Conservation (phyloP, 2,113 vertebrate species). For the Erythrocebus patas region DNA sequence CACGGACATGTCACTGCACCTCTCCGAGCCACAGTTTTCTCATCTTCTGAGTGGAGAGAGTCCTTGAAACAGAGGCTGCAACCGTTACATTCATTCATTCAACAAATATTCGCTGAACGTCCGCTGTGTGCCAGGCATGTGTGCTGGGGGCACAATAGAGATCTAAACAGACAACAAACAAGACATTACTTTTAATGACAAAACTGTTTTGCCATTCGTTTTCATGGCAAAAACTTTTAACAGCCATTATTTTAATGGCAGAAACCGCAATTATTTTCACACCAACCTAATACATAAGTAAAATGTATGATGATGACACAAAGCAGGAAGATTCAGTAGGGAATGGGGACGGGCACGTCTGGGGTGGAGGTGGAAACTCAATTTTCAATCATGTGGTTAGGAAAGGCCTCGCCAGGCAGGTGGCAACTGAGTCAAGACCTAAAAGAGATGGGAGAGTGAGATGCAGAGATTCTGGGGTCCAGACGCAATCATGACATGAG, state of each 20-base stretch:
- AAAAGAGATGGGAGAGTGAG: not conserved
- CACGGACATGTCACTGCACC: too few relatives aligned
- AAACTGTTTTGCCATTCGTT: too few relatives aligned
- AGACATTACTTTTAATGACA: too few relatives aligned
- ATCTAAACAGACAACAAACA: accelerated
- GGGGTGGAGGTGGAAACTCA: not conserved
- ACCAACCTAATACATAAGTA: too few relatives aligned
- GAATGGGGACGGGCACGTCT: accelerated
- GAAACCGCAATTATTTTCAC: too few relatives aligned
- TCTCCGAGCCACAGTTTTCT: not conserved
- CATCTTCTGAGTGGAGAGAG: accelerated
- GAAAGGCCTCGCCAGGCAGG: not conserved
- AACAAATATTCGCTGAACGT: accelerated
- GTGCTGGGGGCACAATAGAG: accelerated
- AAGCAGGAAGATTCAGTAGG: not conserved
- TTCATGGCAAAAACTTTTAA: too few relatives aligned
- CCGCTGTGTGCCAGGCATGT: accelerated
- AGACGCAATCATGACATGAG: accelerated
- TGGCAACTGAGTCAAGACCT: not conserved
- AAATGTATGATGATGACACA: too few relatives aligned
- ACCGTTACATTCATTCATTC: too few relatives aligned
- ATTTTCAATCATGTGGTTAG: not conserved
- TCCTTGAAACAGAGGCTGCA: not conserved
- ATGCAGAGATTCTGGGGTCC: not conserved
- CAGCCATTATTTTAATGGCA: too few relatives aligned